Evolutionary conservation across 2,797 vertebrate genomes (phyloP).

Genomic region (Gallinago nigripennis): DNA sequence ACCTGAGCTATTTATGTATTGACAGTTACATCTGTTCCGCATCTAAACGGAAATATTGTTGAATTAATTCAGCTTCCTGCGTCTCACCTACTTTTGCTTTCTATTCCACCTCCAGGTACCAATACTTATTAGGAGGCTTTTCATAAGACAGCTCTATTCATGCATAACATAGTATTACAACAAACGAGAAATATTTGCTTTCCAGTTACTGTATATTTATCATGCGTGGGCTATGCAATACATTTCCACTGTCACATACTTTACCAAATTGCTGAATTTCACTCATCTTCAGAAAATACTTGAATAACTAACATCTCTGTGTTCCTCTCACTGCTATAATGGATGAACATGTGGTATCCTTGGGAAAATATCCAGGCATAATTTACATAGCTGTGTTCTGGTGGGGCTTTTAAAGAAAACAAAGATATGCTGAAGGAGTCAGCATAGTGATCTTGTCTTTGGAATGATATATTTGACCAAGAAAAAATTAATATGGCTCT

Average conservation of each 20-base stretch:
- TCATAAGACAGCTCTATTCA: constrained; percentile 10
- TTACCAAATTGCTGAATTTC: not conserved
- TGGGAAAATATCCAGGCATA: not conserved
- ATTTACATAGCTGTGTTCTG: not conserved
- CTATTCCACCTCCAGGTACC: not conserved
- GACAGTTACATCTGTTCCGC: not conserved
- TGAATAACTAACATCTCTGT: not conserved
- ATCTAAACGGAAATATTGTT: not conserved
- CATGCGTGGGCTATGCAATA: not conserved
- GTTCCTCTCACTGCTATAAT: not conserved
- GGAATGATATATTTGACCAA: not conserved
- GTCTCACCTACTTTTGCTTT: not conserved
- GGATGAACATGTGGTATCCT: not conserved
- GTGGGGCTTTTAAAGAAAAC: not conserved
- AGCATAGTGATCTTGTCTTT: not conserved
- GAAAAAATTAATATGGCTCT: not conserved
- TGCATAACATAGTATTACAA: not conserved
- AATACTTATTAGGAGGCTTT: not conserved
- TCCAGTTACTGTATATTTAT: not conserved
- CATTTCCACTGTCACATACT: not conserved
- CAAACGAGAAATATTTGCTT: constrained; percentile 28
- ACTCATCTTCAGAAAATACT: not conserved
- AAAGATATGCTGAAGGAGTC: not conserved
- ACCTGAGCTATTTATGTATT: not conserved
- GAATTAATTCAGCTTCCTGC: not conserved